Evolutionary conservation across 2,113 vertebrate species (phyloP).

Genomic region (Trachemys scripta): DNA sequence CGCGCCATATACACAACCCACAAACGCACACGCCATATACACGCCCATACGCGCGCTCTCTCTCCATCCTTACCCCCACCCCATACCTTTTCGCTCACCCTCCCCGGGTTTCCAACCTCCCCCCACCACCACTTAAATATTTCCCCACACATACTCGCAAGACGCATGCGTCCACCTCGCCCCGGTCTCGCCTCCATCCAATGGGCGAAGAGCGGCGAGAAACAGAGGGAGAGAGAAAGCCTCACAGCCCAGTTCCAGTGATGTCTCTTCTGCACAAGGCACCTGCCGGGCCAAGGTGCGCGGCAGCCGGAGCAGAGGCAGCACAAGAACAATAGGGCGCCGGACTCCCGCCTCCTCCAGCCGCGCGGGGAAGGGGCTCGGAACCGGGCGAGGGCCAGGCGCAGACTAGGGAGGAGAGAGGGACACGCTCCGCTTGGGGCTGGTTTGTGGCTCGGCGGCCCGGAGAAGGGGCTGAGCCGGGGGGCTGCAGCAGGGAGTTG

Average conservation of each 20-base stretch:
- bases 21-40: background rate
- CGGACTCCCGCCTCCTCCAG: background rate
- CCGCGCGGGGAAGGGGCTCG: no score
- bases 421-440: conserved; percentile 56
- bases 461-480: background rate
- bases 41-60: background rate
- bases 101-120: background rate
- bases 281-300: conserved; percentile 62
- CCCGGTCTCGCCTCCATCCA: conserved; percentile 57
- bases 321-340: background rate
- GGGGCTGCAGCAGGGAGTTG: background rate
- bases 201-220: conserved; percentile 72
- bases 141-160: background rate
- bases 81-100: background rate
- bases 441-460: background rate
- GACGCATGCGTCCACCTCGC: conserved; percentile 69
- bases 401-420: background rate
- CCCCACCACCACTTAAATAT: background rate
- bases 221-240: conserved; percentile 71
- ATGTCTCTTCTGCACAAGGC: conserved; percentile 65
- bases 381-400: conserved; percentile 46
- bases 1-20: background rate
- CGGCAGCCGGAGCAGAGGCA: background rate
- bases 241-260: conserved; percentile 41
- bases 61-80: background rate